Base-by-base conservation (phyloP, 2,797 vertebrate genomes). In the Pantherophis vulpinus region DNA sequence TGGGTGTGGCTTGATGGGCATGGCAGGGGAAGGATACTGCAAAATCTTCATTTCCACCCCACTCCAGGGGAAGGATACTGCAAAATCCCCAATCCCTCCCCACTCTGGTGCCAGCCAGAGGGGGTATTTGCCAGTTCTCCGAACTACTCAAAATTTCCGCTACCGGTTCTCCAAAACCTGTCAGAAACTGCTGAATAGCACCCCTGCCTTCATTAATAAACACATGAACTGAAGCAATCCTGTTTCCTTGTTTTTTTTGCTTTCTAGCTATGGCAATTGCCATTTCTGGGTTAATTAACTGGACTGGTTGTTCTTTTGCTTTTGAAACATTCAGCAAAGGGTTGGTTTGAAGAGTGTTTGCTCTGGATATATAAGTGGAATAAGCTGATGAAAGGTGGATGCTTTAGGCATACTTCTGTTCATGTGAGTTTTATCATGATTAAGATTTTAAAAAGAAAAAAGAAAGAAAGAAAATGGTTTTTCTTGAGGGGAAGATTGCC, bases 371-470 rank as follows among this genome's bases (percentile, higher is more conserved):
- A 70, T 51, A 94, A 96, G 92, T 91, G 90, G 95, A 96, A 95
- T 92, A 95, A 94, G 91, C 61, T 29, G 5, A 92, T 59, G 86
- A 96, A 93, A 95, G 95, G 96, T 96, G 93, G 58, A 47, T 94
- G 74, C 89, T 97, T 93, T 90, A 90, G 94, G 70, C 94, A 47
- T 96, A 94, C 54, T 95, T 94, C 92, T 95, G 92, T 96, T 95
- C 89, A 32, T 93, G 92, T 97, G 97, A 97, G 95, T 97, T 94
- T 92, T 92, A 92, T 60, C 91, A 90, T 96, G 96, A 96, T 94
- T 96, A 95, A 83, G 74, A 97, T 97, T 96, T 97, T 88, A 95
- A 94, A 54, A 55, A 74, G 16, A 20, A 59, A 42, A 88, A 47
- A 59, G 94, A 58, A 70, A 95, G 94, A 95, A 96, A 93, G 92